Evolutionary conservation across 2,797 vertebrate genomes (phyloP), one percentile per base, ranked within the genome.

Genomic region (Eospalax fontanierii): DNA sequence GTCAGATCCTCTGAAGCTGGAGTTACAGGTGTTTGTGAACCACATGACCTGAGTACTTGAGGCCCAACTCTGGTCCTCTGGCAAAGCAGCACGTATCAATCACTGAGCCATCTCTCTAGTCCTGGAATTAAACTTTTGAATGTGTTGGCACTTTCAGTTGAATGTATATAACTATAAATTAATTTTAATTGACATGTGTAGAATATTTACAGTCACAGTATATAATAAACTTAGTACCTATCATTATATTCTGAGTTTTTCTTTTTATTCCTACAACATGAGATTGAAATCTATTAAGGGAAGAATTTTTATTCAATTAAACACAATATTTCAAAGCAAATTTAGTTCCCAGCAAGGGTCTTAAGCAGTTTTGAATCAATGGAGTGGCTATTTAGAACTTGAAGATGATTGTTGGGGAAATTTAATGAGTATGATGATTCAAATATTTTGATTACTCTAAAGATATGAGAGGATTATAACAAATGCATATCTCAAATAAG

Each of bases 331-430:
- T 24, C 6, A 63, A 73, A 65, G 28, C 80, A 33, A 14, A 57
- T 57, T 92, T 83, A 82, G 54, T 93, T 95, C 18, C 87, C 78
- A 0, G 0, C 66, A 90, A 88, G 0, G 0, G 28, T 75, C 89
- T 10, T 89, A 50, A 89, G 96, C 91, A 46, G 80, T 95, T 97
- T 91, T 70, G 81, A 19, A 43, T 40, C 88, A 40, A 15, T 19
- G 93, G 57, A 89, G 2, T 1, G 15, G 0, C 78, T 63, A 93
- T 93, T 96, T 80, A 89, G 57, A 66, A 65, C 75, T 9, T 46
- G 4, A 89, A 74, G 26, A 59, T 82, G 94, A 33, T 43, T 30
- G 5, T 35, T 54, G 50, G 8, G 50, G 7, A 54, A 54, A 54
- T 54, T 54, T 54, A 54, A 15, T 54, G 50, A 54, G 50, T 54